These are phyloP conservation scores for Cerceris rybyensis DNA, from an alignment of 2,888 invertebrate genomes.

Conservation along the genomic window DNA sequence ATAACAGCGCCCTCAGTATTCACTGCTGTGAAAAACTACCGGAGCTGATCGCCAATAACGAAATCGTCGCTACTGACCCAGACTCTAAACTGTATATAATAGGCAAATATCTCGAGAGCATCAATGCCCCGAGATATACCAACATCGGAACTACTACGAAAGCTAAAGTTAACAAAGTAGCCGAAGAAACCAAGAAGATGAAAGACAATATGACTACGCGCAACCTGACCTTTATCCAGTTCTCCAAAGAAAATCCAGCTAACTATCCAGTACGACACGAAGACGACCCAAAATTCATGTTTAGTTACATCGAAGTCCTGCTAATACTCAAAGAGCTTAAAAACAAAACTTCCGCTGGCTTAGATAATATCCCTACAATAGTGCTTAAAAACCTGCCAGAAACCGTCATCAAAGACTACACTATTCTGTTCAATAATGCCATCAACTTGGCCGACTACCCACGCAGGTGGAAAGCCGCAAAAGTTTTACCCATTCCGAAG, in stretches of 20 bases:
- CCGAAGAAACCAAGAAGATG: too few species aligned
- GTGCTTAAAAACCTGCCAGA: neutral
- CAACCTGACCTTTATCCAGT: too few species aligned
- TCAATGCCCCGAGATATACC: too few species aligned
- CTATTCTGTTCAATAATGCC: neutral
- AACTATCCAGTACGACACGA: neutral
- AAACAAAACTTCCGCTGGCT: neutral
- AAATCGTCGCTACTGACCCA: too few species aligned
- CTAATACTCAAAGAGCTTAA: neutral
- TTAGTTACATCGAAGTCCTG: neutral
- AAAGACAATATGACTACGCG: too few species aligned
- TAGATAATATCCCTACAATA: neutral
- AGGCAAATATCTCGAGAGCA: too few species aligned
- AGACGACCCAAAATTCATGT: too few species aligned
- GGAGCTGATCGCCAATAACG: neutral
- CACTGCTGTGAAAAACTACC: too few species aligned
- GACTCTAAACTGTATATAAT: too few species aligned
- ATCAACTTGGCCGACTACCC: neutral
- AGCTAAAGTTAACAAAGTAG: too few species aligned
- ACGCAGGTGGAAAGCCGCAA: neutral
- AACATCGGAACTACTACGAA: too few species aligned
- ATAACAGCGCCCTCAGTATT: too few species aligned
- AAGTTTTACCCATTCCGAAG: neutral
- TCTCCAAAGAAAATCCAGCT: neutral
- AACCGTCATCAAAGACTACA: neutral